Conservation (phyloP, 2,888 invertebrate genomes). For the Clusia tigrina region DNA sequence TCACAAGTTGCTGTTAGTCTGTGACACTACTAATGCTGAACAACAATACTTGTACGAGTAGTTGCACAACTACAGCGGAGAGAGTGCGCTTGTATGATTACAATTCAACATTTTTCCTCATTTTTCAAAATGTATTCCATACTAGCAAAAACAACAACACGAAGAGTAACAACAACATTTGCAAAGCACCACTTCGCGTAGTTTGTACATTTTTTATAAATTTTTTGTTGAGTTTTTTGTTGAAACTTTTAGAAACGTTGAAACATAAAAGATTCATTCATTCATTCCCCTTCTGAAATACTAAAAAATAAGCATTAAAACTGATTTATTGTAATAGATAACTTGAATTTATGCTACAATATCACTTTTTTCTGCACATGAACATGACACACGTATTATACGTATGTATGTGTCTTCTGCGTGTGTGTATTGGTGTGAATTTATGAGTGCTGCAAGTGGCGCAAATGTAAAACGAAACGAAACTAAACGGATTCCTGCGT, state of each 20-base stretch:
- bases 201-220: background rate
- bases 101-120: background rate
- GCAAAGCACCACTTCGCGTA: no score
- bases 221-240: background rate
- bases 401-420: conserved; percentile 11
- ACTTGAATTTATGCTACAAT: conserved; percentile 46
- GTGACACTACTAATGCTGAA: background rate
- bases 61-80: background rate
- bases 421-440: background rate
- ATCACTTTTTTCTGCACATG: conserved; percentile 1
- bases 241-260: background rate
- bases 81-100: background rate
- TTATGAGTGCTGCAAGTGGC: background rate
- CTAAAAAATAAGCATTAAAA: conserved; percentile 42
- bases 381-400: background rate
- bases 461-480: background rate
- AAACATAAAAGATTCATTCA: background rate
- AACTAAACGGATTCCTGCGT: background rate
- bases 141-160: no score
- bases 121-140: background rate
- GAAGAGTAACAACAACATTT: no score
- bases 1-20: background rate
- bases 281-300: background rate
- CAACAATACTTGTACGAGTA: background rate
- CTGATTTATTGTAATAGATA: conserved; percentile 52